Percentiles rank a stretch among this genome's conserved stretches.
Conservation (phyloP, 2,888 invertebrate species). For the Timema podura region DNA sequence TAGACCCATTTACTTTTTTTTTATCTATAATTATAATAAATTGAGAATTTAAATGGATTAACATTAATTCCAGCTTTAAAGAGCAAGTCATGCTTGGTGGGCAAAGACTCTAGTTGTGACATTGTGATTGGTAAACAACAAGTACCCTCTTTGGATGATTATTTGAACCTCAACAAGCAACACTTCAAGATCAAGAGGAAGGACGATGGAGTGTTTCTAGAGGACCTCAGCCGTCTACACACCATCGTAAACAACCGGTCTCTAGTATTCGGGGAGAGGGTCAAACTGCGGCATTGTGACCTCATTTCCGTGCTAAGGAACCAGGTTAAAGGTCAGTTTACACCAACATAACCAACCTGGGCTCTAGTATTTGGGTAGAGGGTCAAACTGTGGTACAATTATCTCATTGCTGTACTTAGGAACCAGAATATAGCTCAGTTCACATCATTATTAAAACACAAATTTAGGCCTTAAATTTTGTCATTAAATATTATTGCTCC, state of each 20-base stretch:
- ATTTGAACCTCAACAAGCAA: slow-evolving; percentile 22
- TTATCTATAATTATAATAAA: too few relatives aligned
- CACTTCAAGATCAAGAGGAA: slow-evolving; percentile 24
- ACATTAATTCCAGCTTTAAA: slow-evolving; percentile 11
- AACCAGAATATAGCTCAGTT: neutral
- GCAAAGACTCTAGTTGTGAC: slow-evolving; percentile 6
- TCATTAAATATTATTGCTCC: too few relatives aligned
- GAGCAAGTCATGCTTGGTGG: slow-evolving; percentile 5
- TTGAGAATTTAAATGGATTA: too few relatives aligned
- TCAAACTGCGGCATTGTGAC: slow-evolving; percentile 2
- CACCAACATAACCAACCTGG: neutral
- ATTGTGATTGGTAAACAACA: neutral
- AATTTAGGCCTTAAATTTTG: too few relatives aligned
- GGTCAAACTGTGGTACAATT: neutral
- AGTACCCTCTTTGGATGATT: slow-evolving; percentile 9
- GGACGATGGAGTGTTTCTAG: neutral
- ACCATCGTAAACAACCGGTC: neutral
- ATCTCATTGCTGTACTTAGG: neutral
- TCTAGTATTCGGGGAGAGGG: neutral
- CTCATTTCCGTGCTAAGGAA: neutral
- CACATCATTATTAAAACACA: neutral
- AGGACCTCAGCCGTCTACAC: slow-evolving; percentile 2
- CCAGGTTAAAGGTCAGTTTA: neutral
- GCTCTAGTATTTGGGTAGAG: neutral
- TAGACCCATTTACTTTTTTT: too few relatives aligned